Evolutionary conservation across 2,888 invertebrate species (phyloP).

Genomic region (Amorpha juglandis): DNA sequence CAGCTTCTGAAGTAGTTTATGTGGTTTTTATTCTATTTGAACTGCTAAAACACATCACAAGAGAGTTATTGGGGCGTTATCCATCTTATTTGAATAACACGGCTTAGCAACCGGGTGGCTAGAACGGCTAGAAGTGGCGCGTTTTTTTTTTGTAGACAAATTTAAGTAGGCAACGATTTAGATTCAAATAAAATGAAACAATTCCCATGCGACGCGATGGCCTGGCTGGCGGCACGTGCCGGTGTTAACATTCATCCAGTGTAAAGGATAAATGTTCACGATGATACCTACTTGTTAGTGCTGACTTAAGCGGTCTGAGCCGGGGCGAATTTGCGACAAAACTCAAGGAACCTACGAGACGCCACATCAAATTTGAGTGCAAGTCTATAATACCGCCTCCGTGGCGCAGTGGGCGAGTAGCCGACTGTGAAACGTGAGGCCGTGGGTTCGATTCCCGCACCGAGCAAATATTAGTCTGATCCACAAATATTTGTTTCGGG

Average conservation of each 20-base stretch:
- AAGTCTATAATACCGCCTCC: no score
- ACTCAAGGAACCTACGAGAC: background rate
- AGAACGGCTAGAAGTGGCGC: background rate
- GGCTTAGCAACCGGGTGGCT: background rate
- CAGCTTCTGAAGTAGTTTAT: slow-evolving; percentile 12
- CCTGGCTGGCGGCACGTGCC: slow-evolving; percentile 19
- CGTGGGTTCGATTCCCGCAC: no score
- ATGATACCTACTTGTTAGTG: slow-evolving; percentile 50
- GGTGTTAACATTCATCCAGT: slow-evolving; percentile 38
- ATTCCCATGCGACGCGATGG: slow-evolving; percentile 22
- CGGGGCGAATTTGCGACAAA: background rate
- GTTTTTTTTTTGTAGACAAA: background rate
- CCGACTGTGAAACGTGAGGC: no score
- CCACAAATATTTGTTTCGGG: no score
- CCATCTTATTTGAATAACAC: slow-evolving; percentile 14
- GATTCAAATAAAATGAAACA: slow-evolving; percentile 19
- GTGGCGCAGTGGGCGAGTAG: no score
- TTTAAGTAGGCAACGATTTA: slow-evolving; percentile 18
- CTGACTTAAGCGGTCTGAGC: slow-evolving; percentile 30
- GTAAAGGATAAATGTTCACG: slow-evolving; percentile 45
- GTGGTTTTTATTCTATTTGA: background rate
- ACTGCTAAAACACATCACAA: background rate
- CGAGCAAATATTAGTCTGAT: no score
- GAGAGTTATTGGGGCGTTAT: slow-evolving; percentile 4
- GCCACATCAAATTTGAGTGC: slow-evolving; percentile 24